Conservation (phyloP, 2,113 vertebrate species). For the Podilymbus podiceps region DNA sequence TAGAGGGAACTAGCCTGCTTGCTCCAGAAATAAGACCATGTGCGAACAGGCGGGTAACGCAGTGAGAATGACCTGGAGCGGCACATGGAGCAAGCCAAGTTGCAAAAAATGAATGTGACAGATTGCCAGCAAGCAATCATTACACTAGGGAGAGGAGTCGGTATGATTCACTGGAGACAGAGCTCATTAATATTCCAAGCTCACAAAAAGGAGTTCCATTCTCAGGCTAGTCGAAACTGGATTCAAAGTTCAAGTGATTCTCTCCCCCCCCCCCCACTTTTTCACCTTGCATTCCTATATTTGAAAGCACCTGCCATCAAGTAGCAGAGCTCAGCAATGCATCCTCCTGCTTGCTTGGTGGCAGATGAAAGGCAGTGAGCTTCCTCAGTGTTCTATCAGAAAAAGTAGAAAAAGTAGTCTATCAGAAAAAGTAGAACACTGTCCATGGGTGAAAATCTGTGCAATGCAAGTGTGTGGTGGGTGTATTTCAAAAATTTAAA, state of each 20-base stretch:
- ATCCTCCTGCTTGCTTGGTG: not conserved
- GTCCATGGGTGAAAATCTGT: not conserved
- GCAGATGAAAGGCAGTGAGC: not conserved
- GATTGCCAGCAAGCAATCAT: not conserved
- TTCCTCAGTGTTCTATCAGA: not conserved
- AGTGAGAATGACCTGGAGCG: not conserved
- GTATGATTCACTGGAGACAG: not conserved
- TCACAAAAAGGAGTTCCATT: not conserved
- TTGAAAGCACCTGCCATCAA: not conserved
- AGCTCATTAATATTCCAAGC: not conserved
- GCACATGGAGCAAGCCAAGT: not conserved
- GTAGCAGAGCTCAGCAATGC: not conserved
- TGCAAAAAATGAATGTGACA: not conserved
- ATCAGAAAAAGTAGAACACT: not conserved
- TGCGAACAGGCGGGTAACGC: not conserved
- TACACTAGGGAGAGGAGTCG: fast-evolving
- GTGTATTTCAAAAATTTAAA: not conserved
- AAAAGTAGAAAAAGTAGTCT: not conserved
- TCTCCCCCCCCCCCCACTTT: too few relatives aligned
- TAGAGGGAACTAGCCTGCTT: not conserved
- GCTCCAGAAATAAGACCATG: not conserved
- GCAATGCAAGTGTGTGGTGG: not conserved
- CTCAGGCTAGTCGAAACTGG: not conserved
- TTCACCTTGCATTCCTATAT: not conserved
- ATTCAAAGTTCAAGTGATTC: not conserved